Percentiles rank a stretch among this genome's conserved stretches.
These are phyloP conservation scores for Acromyrmex heyeri DNA, from an alignment of 1,140 invertebrate species.

Conservation along the genomic window DNA sequence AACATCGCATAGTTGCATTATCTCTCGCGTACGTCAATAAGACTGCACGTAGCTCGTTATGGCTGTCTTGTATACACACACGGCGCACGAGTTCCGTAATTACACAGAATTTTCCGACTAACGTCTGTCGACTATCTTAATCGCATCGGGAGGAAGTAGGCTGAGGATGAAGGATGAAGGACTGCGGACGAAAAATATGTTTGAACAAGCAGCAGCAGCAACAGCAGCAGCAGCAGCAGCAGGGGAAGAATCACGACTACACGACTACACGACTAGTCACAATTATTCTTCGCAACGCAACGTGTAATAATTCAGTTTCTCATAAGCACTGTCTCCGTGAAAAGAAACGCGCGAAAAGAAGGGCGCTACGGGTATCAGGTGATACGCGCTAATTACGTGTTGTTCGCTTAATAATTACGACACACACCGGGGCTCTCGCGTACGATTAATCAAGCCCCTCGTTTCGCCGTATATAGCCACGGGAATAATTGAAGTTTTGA, in stretches of 20 bases:
- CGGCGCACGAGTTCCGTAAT: slow-evolving; percentile 33
- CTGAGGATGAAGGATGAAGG: slow-evolving; percentile 35
- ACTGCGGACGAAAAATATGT: slow-evolving; percentile 33
- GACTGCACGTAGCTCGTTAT: slow-evolving; percentile 23
- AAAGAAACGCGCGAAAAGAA: background rate
- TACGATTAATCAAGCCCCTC: slow-evolving; percentile 68
- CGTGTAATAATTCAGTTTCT: slow-evolving; percentile 69
- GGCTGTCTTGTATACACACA: slow-evolving; percentile 11
- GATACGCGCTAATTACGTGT: slow-evolving; percentile 70
- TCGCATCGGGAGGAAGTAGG: slow-evolving; percentile 42
- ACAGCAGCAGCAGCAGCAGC: background rate
- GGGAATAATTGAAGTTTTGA: slow-evolving; percentile 70
- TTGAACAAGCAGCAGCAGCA: slow-evolving; percentile 17
- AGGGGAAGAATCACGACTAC: slow-evolving; percentile 34
- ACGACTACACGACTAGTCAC: background rate
- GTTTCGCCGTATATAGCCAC: slow-evolving; percentile 64
- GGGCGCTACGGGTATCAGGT: slow-evolving; percentile 53
- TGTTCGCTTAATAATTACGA: slow-evolving; percentile 68
- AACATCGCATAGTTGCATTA: slow-evolving; percentile 25
- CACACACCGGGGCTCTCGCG: slow-evolving; percentile 6
- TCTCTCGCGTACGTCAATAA: slow-evolving; percentile 39
- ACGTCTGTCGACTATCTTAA: slow-evolving; percentile 62
- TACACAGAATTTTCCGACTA: slow-evolving; percentile 33
- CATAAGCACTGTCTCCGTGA: slow-evolving; percentile 42
- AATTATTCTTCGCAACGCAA: slow-evolving; percentile 14